A percentile compares a stretch with the other conserved stretches of the same genome.
phyloP scores from a whole-genome alignment of 2,888 invertebrate genomes.

The Maniola hyperantus region DNA sequence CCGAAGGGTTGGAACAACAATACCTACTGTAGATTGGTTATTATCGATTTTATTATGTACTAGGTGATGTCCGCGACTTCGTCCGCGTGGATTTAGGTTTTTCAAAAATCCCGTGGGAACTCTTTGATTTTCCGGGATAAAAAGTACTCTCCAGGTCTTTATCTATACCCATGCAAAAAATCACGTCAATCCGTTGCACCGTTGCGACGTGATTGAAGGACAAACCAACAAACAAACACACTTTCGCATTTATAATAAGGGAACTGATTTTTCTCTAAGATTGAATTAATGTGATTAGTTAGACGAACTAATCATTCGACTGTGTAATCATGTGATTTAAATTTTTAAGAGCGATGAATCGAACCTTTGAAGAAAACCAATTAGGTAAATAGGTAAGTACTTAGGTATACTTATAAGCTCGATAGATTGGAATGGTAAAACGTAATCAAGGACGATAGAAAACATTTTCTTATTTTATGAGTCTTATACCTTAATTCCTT shows the following conservation, averaged over 20 bases:
- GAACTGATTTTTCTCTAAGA: background rate
- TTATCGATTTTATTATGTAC: conserved; percentile 9
- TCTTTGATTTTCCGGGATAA: too few relatives aligned
- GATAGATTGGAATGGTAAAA: background rate
- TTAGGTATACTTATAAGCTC: background rate
- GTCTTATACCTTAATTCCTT: background rate
- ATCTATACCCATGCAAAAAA: too few relatives aligned
- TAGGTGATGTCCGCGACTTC: too few relatives aligned
- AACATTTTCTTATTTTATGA: background rate
- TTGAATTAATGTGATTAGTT: background rate
- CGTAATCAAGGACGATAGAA: background rate
- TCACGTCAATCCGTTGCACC: too few relatives aligned
- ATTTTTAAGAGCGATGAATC: background rate
- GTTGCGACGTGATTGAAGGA: too few relatives aligned
- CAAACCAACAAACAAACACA: too few relatives aligned
- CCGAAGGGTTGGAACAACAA: conserved; percentile 6
- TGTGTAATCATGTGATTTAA: background rate
- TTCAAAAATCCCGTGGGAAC: too few relatives aligned
- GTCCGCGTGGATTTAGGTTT: too few relatives aligned
- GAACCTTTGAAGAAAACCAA: background rate
- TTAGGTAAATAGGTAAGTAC: background rate
- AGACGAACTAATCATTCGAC: background rate
- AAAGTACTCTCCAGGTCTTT: too few relatives aligned
- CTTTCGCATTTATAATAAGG: too few relatives aligned
- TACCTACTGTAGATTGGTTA: background rate